Base-by-base conservation (phyloP, 2,113 vertebrate species). In the Grammomys dolichurus region DNA sequence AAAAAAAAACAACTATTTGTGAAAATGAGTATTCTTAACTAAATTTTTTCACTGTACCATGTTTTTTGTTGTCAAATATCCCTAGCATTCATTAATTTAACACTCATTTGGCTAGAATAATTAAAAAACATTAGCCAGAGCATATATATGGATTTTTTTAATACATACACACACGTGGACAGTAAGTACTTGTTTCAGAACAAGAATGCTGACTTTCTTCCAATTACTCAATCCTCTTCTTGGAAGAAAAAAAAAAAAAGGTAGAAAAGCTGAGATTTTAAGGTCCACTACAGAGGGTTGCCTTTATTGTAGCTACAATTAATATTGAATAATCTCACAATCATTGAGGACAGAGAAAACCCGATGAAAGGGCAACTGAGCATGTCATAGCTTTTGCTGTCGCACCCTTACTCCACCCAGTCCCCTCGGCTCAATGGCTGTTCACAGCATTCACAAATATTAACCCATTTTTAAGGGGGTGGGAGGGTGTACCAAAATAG, bases 381-480 rank as follows among this genome's bases (percentile, higher is more conserved):
- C 98, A 98, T 98, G 98, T 98, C 98, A 95, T 97, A 98, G 98
- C 98, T 98, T 98, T 91, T 97, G 98, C 98, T 98, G 98, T 95
- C 97, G 97, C 97, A 98, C 98, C 96, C 98, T 98, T 98, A 99
- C 99, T 99, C 99, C 99, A 99, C 99, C 99, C 99, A 99, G 98
- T 98, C 98, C 98, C 95, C 97, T 88, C 93, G 10, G 97, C 97
- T 99, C 98, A 98, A 98, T 98, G 98, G 98, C 98, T 98, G 98
- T 98, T 98, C 98, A 95, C 94, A 98, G 98, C 98, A 98, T 98
- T 98, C 98, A 98, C 95, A 98, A 98, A 98, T 97, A 98, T 70
- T 95, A 98, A 80, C 95, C 98, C 91, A 94, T 94, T 96, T 96
- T 95, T 82, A 46, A 77, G 89, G 88, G 80, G 40, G 72, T 63